Conservation (phyloP, 1,140 invertebrate genomes). For the Platorchestia sp. region DNA sequence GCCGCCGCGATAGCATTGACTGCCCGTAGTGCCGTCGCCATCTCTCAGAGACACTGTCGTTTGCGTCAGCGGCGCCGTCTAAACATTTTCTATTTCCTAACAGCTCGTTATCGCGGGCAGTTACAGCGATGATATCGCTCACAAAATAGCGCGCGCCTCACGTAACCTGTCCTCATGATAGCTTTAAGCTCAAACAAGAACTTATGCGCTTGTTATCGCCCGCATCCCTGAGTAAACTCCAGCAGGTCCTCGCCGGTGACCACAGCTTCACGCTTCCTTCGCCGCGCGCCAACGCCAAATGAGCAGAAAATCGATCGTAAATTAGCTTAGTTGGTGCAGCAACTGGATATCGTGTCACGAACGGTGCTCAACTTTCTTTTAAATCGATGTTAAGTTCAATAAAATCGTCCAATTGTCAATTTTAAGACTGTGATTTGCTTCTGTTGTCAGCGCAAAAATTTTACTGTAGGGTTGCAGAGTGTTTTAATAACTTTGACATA, state of each 20-base stretch:
- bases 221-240: not conserved
- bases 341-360: not conserved
- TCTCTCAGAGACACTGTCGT: slow-evolving; percentile 16
- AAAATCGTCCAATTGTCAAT: not conserved
- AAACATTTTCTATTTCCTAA: slow-evolving; percentile 18
- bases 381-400: not conserved
- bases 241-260: not conserved
- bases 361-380: not conserved
- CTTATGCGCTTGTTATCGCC: not conserved
- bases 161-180: slow-evolving; percentile 20
- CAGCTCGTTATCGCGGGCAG: slow-evolving; percentile 45
- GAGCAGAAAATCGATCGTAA: not conserved
- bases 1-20: slow-evolving; percentile 8
- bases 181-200: not conserved
- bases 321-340: not conserved
- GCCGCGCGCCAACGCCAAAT: not conserved
- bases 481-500: too few species aligned
- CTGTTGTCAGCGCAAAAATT: too few species aligned
- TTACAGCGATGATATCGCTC: slow-evolving; percentile 40
- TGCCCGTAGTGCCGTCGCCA: slow-evolving; percentile 2
- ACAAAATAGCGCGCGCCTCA: slow-evolving; percentile 33
- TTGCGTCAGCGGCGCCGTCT: slow-evolving; percentile 21
- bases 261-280: not conserved
- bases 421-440: not conserved
- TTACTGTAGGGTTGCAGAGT: too few species aligned